Evolutionary conservation across 2,888 invertebrate species (phyloP).

Genomic region (Hipparchia sbordonii): DNA sequence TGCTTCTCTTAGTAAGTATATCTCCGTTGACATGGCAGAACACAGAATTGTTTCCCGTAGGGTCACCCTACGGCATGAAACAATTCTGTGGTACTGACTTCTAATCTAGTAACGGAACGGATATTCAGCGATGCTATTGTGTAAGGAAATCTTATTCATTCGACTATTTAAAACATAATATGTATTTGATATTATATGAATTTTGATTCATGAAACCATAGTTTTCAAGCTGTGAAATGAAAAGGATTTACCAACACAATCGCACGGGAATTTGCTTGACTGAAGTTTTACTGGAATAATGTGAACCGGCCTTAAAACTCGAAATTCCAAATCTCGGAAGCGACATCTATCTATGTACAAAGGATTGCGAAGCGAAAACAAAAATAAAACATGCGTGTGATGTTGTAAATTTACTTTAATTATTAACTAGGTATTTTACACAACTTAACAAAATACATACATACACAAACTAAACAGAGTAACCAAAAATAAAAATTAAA

Average conservation of each 20-base stretch:
- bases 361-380: conserved; percentile 48
- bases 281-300: background rate
- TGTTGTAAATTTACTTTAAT: conserved; percentile 75
- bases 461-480: conserved; percentile 79
- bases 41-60: no score
- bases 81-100: background rate
- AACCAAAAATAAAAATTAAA: conserved; percentile 66
- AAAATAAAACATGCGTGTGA: conserved; percentile 73
- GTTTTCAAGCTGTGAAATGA: no score
- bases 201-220: no score
- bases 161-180: no score
- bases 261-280: background rate
- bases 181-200: no score
- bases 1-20: no score
- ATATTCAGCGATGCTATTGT: no score
- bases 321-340: conserved; percentile 17
- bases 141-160: no score
- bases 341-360: conserved; percentile 56
- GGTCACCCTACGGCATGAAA: no score
- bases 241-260: no score
- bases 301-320: conserved; percentile 2
- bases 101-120: no score
- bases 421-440: conserved; percentile 81
- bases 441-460: conserved; percentile 83
- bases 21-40: no score